A percentile compares a stretch with the other conserved stretches of the same genome.
These are phyloP conservation scores for Ceyx melanurus DNA, from an alignment of 2,113 vertebrate species.

Conservation along the genomic window DNA sequence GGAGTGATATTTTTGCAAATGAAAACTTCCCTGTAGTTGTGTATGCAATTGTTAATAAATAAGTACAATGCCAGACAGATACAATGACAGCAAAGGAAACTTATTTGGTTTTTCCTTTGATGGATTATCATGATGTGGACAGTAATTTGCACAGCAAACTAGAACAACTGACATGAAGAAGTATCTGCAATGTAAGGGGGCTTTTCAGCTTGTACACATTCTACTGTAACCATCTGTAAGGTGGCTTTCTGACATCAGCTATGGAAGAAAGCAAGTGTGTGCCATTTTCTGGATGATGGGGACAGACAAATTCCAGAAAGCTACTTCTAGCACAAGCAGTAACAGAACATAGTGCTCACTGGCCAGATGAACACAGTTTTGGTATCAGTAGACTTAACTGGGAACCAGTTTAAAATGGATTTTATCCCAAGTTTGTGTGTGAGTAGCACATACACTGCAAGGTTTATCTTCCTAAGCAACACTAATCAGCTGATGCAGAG, in stretches of 20 bases:
- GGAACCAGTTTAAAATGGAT: not conserved
- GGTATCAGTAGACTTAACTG: not conserved
- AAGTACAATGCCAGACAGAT: not conserved
- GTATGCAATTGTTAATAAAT: not conserved
- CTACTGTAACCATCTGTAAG: not conserved
- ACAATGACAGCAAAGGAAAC: not conserved
- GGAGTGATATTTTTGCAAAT: not conserved
- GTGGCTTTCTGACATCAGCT: not conserved
- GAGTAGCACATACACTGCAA: not conserved
- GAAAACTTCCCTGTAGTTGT: not conserved
- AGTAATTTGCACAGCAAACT: not conserved
- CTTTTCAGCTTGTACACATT: not conserved
- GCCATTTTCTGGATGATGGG: not conserved
- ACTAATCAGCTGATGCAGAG: not conserved
- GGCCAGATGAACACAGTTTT: not conserved
- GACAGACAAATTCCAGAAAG: not conserved
- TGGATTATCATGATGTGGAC: not conserved
- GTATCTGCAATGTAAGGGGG: not conserved
- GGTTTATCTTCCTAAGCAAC: not conserved
- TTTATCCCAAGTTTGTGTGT: not conserved
- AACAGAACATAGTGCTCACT: not conserved
- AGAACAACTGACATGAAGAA: not conserved
- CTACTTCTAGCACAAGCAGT: not conserved
- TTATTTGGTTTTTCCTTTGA: not conserved
- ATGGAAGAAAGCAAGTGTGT: rapidly evolving